Evolutionary conservation across 1,140 invertebrate genomes (phyloP), one percentile per base, ranked within the genome.

Genomic region (Zaprionus capensis): DNA sequence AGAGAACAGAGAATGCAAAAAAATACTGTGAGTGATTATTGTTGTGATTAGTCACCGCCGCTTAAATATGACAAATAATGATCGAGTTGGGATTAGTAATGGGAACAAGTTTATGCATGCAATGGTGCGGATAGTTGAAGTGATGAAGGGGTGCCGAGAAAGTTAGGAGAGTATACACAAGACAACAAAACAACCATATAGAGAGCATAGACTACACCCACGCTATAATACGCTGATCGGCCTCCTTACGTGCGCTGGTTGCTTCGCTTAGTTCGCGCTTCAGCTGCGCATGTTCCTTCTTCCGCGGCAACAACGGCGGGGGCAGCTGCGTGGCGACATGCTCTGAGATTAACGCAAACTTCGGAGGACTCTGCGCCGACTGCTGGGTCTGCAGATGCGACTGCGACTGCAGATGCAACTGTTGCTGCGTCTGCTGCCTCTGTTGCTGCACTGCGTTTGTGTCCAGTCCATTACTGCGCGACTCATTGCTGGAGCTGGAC

Each of bases 211-310:
- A 91, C 86, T 92, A 92, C 86, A 94, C 93, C 92, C 93, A 94
- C 94, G 93, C 93, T 74, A 93, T 83, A 67, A 94, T 91, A 90
- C 93, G 94, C 74, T 92, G 92, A 74, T 94, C 94, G 28, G 93
- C 92, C 83, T 94, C 93, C 79, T 94, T 94, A 81, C 93, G 93
- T 76, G 93, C 93, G 31, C 93, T 93, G 56, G 93, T 79, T 26
- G 93, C 93, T 76, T 94, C 94, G 70, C 93, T 93, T 11, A 94
- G 80, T 81, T 94, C 94, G 34, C 93, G 76, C 68, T 93, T 82
- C 9, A 94, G 78, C 64, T 93, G 92, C 9, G 76, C 75, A 24
- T 88, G 69, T 88, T 86, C 83, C 62, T 84, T 87, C 31, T 83
- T 83, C 34, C 71, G 85, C 22, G 76, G 80, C 82, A 78, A 26